Conservation (phyloP, 1,140 invertebrate genomes). For the Diachasma alloeum region DNA sequence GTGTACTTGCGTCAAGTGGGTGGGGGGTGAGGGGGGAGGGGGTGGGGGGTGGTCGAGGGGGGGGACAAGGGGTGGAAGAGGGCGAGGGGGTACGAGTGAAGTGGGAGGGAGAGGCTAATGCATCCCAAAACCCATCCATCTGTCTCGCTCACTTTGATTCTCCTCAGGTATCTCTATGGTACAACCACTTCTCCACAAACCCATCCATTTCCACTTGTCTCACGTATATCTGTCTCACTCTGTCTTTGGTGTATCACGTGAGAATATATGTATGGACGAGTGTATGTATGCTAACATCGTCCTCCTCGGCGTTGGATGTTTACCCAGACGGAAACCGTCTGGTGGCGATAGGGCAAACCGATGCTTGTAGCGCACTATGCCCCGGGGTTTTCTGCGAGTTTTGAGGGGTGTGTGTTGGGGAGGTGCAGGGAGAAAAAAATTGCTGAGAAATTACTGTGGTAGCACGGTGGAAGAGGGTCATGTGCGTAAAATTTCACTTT, state of each 20-base stretch:
- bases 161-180: not conserved
- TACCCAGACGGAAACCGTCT: slow-evolving; percentile 58
- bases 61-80: too few relatives aligned
- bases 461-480: too few relatives aligned
- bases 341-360: slow-evolving; percentile 46
- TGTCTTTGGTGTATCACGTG: not conserved
- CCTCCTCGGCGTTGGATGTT: slow-evolving; percentile 41
- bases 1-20: slow-evolving; percentile 1
- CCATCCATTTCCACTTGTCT: slow-evolving; percentile 34
- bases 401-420: not conserved
- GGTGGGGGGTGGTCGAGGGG: not conserved
- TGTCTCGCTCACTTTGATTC: slow-evolving; percentile 15
- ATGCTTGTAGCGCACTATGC: not conserved
- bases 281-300: not conserved
- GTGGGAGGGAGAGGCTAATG: slow-evolving; percentile 1
- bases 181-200: slow-evolving; percentile 5
- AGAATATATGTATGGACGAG: not conserved
- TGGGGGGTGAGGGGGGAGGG: not conserved
- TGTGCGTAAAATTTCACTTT: too few relatives aligned
- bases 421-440: too few relatives aligned
- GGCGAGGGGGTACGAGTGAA: too few relatives aligned
- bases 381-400: not conserved
- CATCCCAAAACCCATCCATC: slow-evolving; percentile 11
- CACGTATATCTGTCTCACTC: slow-evolving; percentile 24
- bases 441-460: too few relatives aligned